Evolutionary conservation across 1,140 invertebrate genomes (phyloP).

Genomic region (Anastrepha obliqua): DNA sequence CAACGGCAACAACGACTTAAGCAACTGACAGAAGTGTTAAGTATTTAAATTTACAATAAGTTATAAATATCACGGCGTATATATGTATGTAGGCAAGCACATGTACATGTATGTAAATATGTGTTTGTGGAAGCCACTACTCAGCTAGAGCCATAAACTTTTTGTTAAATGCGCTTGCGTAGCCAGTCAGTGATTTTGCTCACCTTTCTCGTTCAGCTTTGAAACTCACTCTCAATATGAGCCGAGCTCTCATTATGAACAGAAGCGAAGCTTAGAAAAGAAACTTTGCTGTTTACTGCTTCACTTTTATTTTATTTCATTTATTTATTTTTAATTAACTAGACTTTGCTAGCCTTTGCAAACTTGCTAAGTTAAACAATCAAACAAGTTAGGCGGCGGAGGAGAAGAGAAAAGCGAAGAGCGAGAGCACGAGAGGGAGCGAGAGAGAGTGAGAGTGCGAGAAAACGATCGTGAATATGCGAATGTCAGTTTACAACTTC

Average conservation of each 20-base stretch:
- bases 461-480: neutral
- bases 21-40: neutral
- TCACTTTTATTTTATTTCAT: neutral
- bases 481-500: neutral
- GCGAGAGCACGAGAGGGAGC: neutral
- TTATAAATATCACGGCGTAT: neutral
- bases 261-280: neutral
- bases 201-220: neutral
- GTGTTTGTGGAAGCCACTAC: neutral
- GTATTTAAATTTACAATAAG: neutral
- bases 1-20: neutral
- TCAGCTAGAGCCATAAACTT: neutral
- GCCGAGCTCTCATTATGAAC: neutral
- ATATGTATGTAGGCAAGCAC: neutral
- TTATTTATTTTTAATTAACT: too few species aligned
- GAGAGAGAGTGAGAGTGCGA: neutral
- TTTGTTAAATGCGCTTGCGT: slow-evolving; percentile 32
- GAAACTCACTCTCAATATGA: neutral
- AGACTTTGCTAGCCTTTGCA: too few species aligned
- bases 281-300: neutral
- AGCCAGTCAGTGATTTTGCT: neutral
- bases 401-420: neutral
- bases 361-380: too few species aligned
- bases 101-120: neutral
- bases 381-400: too few species aligned